Base-by-base conservation (phyloP, 2,113 vertebrate species). In the Hippocampus barbouri region DNA sequence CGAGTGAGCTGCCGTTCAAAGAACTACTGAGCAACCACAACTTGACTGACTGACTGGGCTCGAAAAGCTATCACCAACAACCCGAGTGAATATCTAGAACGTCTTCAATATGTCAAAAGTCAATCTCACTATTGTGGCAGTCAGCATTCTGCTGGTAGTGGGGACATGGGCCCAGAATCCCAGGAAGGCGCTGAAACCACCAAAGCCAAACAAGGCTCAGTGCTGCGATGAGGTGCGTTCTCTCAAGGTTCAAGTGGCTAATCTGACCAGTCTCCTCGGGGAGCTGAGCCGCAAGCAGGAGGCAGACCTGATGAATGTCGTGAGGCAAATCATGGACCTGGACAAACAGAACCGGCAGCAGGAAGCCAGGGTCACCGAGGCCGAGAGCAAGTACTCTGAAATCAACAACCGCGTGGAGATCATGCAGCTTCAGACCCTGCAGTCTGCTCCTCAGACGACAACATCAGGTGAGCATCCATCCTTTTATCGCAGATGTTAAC, bases 351-450 rank as follows among this genome's bases (percentile, higher is more conserved):
- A 92, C 88, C 93, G 93, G 85, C 93, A 92, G 83, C 91, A 95
- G 78, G 95, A 96, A 81, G 82, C 89, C 0, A 91, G 97, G 16
- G 94, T 99, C 69, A 85, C 90, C 0, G 96, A 96, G 0, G 96
- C 94, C 0, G 97, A 99, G 91, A 94, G 94, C 93, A 98, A 96
- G 75, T 98, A 95, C 89, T 98, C 96, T 0, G 95, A 98, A 61
- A 95, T 99, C 88, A 96, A 96, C 93, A 97, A 93, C 91, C 94
- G 95, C 27, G 92, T 99, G 0, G 95, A 95, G 76, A 96, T 97
- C 87, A 95, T 98, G 93, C 96, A 98, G 78, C 92, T 98, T 0
- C 96, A 98, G 78, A 94, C 95, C 0, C 93, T 94, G 0, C 95
- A 98, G 87, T 94, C 94, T 0, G 89, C 94, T 56, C 93, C 95